Evolutionary conservation across 2,888 invertebrate species (phyloP).

Genomic region (Drosophila quinaria): DNA sequence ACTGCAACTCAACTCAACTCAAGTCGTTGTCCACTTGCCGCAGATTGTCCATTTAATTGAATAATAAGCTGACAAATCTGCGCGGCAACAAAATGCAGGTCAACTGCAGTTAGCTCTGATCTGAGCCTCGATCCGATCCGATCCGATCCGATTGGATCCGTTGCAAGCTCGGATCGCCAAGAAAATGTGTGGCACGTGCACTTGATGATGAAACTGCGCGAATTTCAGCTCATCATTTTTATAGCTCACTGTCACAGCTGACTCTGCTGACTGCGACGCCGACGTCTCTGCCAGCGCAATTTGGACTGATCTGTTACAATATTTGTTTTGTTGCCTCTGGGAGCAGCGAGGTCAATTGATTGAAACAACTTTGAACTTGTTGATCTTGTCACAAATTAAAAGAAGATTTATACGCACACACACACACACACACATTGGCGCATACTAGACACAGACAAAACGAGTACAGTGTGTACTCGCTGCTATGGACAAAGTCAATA

Average conservation of each 20-base stretch:
- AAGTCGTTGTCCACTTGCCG: slow-evolving; percentile 18
- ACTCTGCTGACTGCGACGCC: slow-evolving; percentile 8
- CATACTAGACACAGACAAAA: slow-evolving; percentile 27
- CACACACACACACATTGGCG: slow-evolving; percentile 34
- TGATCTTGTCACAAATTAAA: slow-evolving; percentile 86
- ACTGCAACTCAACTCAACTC: slow-evolving; percentile 24
- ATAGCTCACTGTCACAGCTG: slow-evolving; percentile 11
- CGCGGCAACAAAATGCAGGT: slow-evolving; percentile 70
- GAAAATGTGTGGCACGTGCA: slow-evolving; percentile 54
- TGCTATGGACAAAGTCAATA: background rate
- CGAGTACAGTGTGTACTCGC: slow-evolving; percentile 50
- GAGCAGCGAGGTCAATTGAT: slow-evolving; percentile 85
- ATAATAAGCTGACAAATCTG: slow-evolving; percentile 77
- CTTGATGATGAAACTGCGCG: slow-evolving; percentile 52
- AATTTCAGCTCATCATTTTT: slow-evolving; percentile 43
- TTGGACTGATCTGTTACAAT: slow-evolving; percentile 80
- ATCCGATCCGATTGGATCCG: slow-evolving; percentile 2
- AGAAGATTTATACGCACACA: slow-evolving; percentile 84
- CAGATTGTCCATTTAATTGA: slow-evolving; percentile 69
- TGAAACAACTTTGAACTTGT: slow-evolving; percentile 86
- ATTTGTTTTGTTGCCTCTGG: slow-evolving; percentile 80
- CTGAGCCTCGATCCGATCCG: slow-evolving; percentile 22
- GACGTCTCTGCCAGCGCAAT: slow-evolving; percentile 39
- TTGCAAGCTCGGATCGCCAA: slow-evolving; percentile 24
- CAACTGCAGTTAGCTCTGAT: slow-evolving; percentile 47